These are phyloP conservation scores for Ursus arctos DNA, from an alignment of 2,113 vertebrate species.

Conservation along the genomic window DNA sequence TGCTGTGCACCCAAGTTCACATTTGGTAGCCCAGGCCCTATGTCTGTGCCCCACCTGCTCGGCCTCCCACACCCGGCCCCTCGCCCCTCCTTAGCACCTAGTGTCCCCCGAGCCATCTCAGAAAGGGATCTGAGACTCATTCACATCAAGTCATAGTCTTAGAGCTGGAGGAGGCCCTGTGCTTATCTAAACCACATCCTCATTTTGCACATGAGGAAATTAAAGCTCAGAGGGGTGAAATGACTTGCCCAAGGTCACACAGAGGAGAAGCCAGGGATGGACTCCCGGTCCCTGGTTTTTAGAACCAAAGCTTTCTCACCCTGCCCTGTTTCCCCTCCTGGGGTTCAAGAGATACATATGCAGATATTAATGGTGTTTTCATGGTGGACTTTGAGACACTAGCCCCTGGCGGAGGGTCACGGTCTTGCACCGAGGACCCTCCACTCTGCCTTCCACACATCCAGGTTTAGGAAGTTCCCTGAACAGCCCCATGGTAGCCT, in stretches of 20 bases:
- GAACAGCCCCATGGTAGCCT: neutral
- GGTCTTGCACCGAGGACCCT: neutral
- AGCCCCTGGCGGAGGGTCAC: neutral
- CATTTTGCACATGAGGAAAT: slow-evolving; percentile 48
- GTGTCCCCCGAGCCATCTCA: neutral
- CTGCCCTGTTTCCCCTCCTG: neutral
- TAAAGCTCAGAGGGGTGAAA: slow-evolving; percentile 27
- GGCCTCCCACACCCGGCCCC: neutral
- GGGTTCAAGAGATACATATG: neutral
- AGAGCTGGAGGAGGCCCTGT: slow-evolving; percentile 15
- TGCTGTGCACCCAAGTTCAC: neutral
- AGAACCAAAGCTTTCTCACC: neutral
- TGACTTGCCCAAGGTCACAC: slow-evolving; percentile 56
- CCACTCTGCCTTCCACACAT: neutral
- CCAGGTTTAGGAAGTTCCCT: neutral
- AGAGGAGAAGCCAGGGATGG: neutral
- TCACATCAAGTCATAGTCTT: neutral
- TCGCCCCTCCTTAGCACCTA: neutral
- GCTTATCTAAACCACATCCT: slow-evolving; percentile 64
- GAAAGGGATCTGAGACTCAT: slow-evolving; percentile 52
- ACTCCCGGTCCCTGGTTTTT: neutral
- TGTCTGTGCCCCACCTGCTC: neutral
- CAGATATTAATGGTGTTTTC: neutral
- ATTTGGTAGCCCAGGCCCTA: neutral
- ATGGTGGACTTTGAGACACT: neutral